phyloP scores from a whole-genome alignment of 1,140 invertebrate species.

The Ptiloglossa arizonensis region DNA sequence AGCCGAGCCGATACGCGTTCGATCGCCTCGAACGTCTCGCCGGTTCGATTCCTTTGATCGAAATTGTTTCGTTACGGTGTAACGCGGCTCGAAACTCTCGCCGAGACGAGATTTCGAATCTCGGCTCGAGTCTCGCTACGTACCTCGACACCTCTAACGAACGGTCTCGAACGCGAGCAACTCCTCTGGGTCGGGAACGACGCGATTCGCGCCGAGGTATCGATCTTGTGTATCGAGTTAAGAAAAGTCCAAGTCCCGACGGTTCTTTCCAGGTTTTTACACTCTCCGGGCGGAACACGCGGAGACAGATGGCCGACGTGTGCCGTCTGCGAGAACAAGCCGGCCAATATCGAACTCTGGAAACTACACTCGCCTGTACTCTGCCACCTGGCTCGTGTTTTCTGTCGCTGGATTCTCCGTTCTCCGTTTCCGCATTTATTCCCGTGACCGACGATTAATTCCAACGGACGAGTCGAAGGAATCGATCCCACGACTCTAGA shows the following conservation, averaged over 20 bases:
- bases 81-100: no score
- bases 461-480: no score
- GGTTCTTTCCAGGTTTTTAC: conserved; percentile 49
- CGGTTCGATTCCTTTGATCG: no score
- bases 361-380: neutral
- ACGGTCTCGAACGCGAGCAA: neutral
- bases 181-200: conserved; percentile 1
- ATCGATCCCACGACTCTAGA: no score
- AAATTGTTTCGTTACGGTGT: no score
- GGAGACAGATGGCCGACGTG: conserved; percentile 69
- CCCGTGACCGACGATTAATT: neutral
- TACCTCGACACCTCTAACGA: neutral
- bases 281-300: conserved; percentile 54
- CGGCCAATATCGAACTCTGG: conserved; percentile 59
- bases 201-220: conserved; percentile 6
- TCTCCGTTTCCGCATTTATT: neutral
- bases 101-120: no score
- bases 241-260: conserved; percentile 37
- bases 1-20: no score
- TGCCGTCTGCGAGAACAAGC: conserved; percentile 69
- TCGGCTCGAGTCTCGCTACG: no score
- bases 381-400: conserved; percentile 1
- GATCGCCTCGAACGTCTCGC: no score
- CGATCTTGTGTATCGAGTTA: conserved; percentile 26
- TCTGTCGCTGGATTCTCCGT: conserved; percentile 12